Evolutionary conservation across 2,888 invertebrate genomes (phyloP).

Genomic region (Eretmocerus hayati): DNA sequence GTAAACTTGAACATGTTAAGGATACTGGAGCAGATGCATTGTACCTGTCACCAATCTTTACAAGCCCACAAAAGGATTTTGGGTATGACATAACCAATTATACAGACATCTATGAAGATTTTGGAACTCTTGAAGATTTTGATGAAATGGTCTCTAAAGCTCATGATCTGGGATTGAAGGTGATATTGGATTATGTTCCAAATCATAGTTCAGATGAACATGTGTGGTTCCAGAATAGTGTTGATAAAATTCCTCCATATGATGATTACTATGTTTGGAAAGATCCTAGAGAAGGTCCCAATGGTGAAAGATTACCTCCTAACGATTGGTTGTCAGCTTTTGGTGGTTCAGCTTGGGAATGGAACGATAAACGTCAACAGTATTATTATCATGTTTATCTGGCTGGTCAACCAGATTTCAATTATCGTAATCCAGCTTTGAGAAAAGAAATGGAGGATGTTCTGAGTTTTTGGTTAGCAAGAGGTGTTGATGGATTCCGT

Average conservation of each 20-base stretch:
- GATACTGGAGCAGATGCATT: too few species aligned
- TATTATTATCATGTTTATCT: constrained; percentile 62
- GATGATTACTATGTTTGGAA: constrained; percentile 74
- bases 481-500: constrained; percentile 58
- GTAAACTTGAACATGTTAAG: too few species aligned
- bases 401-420: constrained; percentile 59
- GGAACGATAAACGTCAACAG: constrained; percentile 50
- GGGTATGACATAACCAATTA: constrained; percentile 61
- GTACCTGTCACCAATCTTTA: too few species aligned
- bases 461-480: constrained; percentile 53
- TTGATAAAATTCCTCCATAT: constrained; percentile 54
- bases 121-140: constrained; percentile 56
- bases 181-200: constrained; percentile 50
- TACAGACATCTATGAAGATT: constrained; percentile 51
- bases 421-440: constrained; percentile 52
- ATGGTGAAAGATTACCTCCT: constrained; percentile 41
- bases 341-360: constrained; percentile 57
- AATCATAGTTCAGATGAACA: constrained; percentile 71
- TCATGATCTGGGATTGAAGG: constrained; percentile 40
- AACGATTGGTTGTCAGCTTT: constrained; percentile 54
- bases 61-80: constrained; percentile 60
- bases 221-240: constrained; percentile 73
- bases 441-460: constrained; percentile 50
- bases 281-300: constrained; percentile 44
- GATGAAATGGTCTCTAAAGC: constrained; percentile 43